Evolutionary conservation across 2,113 vertebrate species (phyloP), one percentile per base, ranked within the genome.

Genomic region (Lipotes vexillifer): DNA sequence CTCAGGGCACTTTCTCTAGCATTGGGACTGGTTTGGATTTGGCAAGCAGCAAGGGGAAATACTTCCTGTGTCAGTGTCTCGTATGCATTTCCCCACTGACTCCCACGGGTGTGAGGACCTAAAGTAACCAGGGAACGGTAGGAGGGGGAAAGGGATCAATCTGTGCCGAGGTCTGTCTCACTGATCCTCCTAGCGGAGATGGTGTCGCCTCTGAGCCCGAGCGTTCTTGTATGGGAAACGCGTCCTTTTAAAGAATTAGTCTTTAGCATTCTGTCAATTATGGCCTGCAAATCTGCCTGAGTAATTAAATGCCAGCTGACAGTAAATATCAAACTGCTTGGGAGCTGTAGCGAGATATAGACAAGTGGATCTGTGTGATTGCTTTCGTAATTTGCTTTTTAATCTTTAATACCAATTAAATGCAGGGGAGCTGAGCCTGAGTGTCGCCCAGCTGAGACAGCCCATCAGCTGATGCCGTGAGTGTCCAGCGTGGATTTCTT

Each of bases 331-430:
- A 98, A 98, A 98, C 98, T 97, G 97, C 97, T 98, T 88, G 95
- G 91, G 97, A 96, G 97, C 96, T 8, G 74, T 96, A 96, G 98
- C 18, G 92, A 98, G 97, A 97, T 97, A 98, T 74, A 98, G 98
- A 98, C 98, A 98, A 98, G 98, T 98, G 98, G 97, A 97, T 98
- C 92, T 95, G 97, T 98, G 97, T 95, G 98, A 98, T 97, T 98
- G 96, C 98, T 97, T 97, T 95, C 93, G 97, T 97, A 98, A 98
- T 98, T 98, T 97, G 97, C 96, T 98, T 94, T 96, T 96, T 96
- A 98, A 97, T 97, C 92, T 97, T 97, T 96, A 85, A 97, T 97
- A 75, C 88, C 87, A 98, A 94, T 97, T 97, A 98, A 97, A 93
- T 90, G 81, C 75, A 94, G 94, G 83, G 52, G 57, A 93, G 90